Evolutionary conservation across 2,797 vertebrate genomes (phyloP).

Genomic region (Prionace glauca): DNA sequence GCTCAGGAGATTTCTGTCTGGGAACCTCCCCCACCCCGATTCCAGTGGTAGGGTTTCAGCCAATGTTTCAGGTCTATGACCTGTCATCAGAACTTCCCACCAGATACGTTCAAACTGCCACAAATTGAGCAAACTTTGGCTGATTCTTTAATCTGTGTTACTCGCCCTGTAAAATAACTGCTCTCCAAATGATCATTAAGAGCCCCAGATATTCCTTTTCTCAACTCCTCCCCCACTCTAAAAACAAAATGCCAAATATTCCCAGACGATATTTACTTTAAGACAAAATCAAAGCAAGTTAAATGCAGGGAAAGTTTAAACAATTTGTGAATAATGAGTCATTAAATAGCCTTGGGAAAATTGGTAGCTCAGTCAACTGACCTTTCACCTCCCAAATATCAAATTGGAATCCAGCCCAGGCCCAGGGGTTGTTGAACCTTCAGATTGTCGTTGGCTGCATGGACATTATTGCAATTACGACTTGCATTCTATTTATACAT

Average conservation of each 20-base stretch:
- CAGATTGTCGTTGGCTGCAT: not conserved
- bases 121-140: not conserved
- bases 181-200: not conserved
- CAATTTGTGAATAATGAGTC: not conserved
- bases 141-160: not conserved
- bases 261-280: not conserved
- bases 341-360: slow-evolving; percentile 1
- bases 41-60: too few relatives aligned
- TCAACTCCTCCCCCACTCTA: not conserved
- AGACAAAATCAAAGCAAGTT: not conserved
- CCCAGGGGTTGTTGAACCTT: not conserved
- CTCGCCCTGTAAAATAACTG: not conserved
- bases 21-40: too few relatives aligned
- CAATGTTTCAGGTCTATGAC: too few relatives aligned
- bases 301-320: not conserved
- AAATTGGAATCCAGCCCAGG: not conserved
- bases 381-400: not conserved
- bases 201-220: not conserved
- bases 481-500: not conserved
- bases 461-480: not conserved
- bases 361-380: not conserved
- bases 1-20: too few relatives aligned
- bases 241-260: not conserved
- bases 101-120: not conserved
- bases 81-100: not conserved